Percentiles rank a stretch among this genome's conserved stretches.
These are phyloP conservation scores for Altica lythri DNA, from an alignment of 2,888 invertebrate genomes.

Conservation along the genomic window DNA sequence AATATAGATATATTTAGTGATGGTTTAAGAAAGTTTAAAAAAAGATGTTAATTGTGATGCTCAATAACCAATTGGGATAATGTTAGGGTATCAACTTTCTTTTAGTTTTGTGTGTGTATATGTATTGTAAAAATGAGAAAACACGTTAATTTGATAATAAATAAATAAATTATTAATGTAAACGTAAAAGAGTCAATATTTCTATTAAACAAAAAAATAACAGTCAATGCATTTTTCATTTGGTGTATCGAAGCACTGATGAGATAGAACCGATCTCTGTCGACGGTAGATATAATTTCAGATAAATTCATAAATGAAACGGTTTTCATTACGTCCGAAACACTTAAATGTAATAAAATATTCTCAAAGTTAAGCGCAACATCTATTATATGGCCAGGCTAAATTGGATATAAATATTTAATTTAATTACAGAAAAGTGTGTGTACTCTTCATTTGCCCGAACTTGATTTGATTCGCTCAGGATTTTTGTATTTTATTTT, in stretches of 20 bases:
- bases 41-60: too few species aligned
- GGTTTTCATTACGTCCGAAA: slow-evolving; percentile 45
- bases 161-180: too few species aligned
- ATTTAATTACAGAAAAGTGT: slow-evolving; percentile 52
- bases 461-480: slow-evolving; percentile 36
- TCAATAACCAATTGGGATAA: too few species aligned
- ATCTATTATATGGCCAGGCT: slow-evolving; percentile 42
- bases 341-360: slow-evolving; percentile 49
- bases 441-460: slow-evolving; percentile 40
- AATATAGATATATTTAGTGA: too few species aligned
- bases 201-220: too few species aligned
- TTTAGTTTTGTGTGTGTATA: too few species aligned
- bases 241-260: not conserved
- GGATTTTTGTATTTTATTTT: slow-evolving; percentile 21
- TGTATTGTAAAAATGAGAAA: too few species aligned
- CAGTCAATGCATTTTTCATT: not conserved
- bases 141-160: too few species aligned
- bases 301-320: slow-evolving; percentile 34
- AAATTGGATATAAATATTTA: slow-evolving; percentile 54
- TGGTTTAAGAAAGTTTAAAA: too few species aligned
- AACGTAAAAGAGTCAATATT: too few species aligned
- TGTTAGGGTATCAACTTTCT: too few species aligned
- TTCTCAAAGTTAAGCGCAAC: slow-evolving; percentile 48
- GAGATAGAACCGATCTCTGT: slow-evolving; percentile 2
- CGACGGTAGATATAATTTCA: slow-evolving; percentile 22